These are phyloP conservation scores for Deroptyus accipitrinus DNA, from an alignment of 2,113 vertebrate genomes.

Conservation along the genomic window DNA sequence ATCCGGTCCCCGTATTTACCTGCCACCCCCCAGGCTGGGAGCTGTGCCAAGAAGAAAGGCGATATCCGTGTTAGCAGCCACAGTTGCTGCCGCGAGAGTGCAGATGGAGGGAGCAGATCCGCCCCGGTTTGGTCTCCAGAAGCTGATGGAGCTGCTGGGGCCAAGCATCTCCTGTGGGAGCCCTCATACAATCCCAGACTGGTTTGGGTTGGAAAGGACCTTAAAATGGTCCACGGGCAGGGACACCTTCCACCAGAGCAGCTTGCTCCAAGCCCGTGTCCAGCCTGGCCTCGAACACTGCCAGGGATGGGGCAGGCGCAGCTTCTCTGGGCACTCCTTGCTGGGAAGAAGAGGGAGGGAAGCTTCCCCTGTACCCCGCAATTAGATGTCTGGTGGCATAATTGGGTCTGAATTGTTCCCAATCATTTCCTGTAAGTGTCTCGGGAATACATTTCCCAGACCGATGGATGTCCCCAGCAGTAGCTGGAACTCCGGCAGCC, in stretches of 20 bases:
- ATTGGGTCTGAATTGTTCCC: neutral
- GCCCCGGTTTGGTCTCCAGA: neutral
- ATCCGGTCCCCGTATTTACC: neutral
- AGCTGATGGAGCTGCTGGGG: neutral
- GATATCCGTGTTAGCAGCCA: neutral
- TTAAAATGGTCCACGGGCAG: neutral
- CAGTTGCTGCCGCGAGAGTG: accelerated
- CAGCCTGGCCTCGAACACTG: neutral
- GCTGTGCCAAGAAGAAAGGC: neutral
- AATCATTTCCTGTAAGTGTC: neutral
- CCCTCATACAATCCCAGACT: neutral
- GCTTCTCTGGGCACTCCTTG: neutral
- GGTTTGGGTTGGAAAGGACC: neutral
- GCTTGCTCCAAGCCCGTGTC: neutral
- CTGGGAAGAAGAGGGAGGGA: neutral
- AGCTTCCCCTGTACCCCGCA: neutral
- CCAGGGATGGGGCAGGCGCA: neutral
- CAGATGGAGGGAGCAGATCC: neutral
- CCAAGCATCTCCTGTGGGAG: neutral
- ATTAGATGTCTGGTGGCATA: neutral
- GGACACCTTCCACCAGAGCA: neutral
- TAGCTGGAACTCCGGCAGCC: neutral
- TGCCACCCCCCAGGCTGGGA: neutral
- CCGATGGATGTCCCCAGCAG: neutral
- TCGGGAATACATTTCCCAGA: neutral